A percentile compares a stretch with the other conserved stretches of the same genome.
Conservation (phyloP, 2,113 vertebrate genomes). For the Microcebus tavaratra region DNA sequence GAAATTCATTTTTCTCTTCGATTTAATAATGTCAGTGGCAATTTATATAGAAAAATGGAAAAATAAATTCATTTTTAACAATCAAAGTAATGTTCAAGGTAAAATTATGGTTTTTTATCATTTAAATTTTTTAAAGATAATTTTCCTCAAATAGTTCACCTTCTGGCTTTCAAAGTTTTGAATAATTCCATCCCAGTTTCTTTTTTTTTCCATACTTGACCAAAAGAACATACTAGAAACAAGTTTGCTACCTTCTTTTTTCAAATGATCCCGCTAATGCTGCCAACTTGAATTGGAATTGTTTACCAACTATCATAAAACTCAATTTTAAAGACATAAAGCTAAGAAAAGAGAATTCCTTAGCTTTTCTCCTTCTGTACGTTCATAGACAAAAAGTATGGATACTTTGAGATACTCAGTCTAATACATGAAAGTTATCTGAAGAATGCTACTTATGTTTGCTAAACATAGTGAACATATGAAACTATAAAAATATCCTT, state of each 20-base stretch:
- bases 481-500: constrained; percentile 66
- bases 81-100: constrained; percentile 13
- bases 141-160: neutral
- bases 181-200: neutral
- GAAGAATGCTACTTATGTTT: neutral
- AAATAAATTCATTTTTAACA: constrained; percentile 11
- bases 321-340: constrained; percentile 26
- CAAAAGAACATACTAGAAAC: constrained; percentile 16
- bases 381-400: neutral
- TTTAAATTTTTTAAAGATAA: neutral
- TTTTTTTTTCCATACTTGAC: neutral
- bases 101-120: constrained; percentile 1
- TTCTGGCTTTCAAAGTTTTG: constrained; percentile 43
- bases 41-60: neutral
- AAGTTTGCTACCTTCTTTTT: neutral
- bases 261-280: neutral
- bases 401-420: neutral
- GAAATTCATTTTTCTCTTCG: constrained; percentile 17
- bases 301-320: neutral
- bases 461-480: neutral
- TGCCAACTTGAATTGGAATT: neutral
- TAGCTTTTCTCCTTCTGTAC: neutral
- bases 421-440: neutral
- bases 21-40: neutral
- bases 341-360: neutral